These are phyloP conservation scores for Phataginus tetradactyla DNA, from an alignment of 2,797 vertebrate species.

Conservation along the genomic window DNA sequence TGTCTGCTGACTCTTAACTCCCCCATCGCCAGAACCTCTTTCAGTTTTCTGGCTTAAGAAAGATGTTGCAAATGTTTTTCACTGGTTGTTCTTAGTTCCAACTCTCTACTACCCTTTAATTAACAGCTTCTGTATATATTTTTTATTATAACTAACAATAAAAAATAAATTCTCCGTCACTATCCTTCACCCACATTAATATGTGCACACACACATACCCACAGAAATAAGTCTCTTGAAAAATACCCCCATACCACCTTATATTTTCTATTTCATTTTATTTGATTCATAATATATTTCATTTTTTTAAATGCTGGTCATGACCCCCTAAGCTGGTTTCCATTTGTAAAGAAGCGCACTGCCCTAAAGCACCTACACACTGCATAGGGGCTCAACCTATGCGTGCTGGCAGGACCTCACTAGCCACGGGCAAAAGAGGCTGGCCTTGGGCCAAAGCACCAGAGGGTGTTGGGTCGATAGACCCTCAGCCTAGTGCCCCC, in stretches of 20 bases:
- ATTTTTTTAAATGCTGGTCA: background rate
- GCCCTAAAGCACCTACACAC: background rate
- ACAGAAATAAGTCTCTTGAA: background rate
- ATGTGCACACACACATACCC: background rate
- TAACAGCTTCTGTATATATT: background rate
- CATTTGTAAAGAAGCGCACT: background rate
- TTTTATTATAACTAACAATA: background rate
- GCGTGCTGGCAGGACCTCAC: background rate
- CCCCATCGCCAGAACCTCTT: background rate
- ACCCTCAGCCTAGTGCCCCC: background rate
- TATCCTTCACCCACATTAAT: background rate
- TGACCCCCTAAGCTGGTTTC: background rate
- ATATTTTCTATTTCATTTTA: background rate
- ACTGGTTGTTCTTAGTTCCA: background rate
- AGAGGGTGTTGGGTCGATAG: background rate
- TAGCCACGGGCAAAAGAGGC: accelerated
- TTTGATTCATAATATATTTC: background rate
- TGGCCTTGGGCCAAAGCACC: background rate
- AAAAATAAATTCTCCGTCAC: background rate
- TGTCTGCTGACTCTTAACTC: background rate
- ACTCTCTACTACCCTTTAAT: background rate
- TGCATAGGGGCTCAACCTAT: background rate
- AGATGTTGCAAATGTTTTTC: too few species aligned
- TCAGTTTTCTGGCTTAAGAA: background rate
- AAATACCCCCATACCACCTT: background rate